Evolutionary conservation across 2,888 invertebrate species (phyloP).

Genomic region (Acronicta leporina): DNA sequence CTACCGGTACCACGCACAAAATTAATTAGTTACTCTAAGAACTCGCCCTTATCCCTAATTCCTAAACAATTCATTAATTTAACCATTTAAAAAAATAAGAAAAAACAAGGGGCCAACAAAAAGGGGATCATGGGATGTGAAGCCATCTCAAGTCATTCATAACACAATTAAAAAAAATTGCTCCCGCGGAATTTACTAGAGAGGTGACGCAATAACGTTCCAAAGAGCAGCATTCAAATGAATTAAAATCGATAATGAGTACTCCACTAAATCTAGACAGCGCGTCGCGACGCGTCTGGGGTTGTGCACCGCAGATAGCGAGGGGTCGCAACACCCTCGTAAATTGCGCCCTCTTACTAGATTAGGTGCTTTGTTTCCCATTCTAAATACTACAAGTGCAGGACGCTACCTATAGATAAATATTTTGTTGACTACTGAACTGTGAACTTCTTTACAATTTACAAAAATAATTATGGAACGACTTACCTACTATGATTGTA

Average conservation of each 20-base stretch:
- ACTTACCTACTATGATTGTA: too few species aligned
- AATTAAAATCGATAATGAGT: slow-evolving; percentile 69
- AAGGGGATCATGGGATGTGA: slow-evolving; percentile 22
- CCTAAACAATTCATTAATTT: slow-evolving; percentile 21
- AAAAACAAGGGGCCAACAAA: too few species aligned
- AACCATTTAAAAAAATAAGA: slow-evolving; percentile 16
- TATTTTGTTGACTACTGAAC: slow-evolving; percentile 31
- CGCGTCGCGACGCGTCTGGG: slow-evolving; percentile 54
- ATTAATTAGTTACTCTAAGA: slow-evolving; percentile 10
- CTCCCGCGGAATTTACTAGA: slow-evolving; percentile 40
- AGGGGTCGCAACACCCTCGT: slow-evolving; percentile 62
- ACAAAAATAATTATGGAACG: too few species aligned
- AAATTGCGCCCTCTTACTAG: slow-evolving; percentile 61
- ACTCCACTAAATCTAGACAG: slow-evolving; percentile 62
- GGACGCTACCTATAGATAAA: slow-evolving; percentile 41
- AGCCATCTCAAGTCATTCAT: slow-evolving; percentile 35
- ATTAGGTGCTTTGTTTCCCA: slow-evolving; percentile 70
- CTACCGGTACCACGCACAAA: too few species aligned
- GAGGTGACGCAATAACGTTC: slow-evolving; percentile 26
- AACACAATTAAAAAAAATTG: slow-evolving; percentile 25
- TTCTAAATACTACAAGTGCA: slow-evolving; percentile 59
- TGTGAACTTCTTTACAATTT: slow-evolving; percentile 1
- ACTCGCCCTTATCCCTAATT: slow-evolving; percentile 9
- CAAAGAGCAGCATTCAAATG: slow-evolving; percentile 55
- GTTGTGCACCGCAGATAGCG: slow-evolving; percentile 48